Evolutionary conservation across 2,888 invertebrate genomes (phyloP), one percentile per base, ranked within the genome.

Genomic region (Patella ulyssiponensis): DNA sequence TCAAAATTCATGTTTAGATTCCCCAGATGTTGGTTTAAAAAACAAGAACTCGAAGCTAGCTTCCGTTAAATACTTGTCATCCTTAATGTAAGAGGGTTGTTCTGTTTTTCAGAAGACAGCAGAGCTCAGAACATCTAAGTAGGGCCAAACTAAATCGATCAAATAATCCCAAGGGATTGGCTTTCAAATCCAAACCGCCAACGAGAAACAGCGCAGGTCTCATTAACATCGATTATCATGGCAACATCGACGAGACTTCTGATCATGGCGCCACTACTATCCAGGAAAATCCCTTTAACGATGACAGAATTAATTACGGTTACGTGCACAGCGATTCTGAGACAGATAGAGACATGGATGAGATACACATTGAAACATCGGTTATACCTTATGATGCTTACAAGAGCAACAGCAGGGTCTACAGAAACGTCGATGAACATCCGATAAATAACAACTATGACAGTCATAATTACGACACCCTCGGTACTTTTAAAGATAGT

Each of bases 311-410:
- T 11, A 83, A 82, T 71, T 78, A 82, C 56, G 84, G 83, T 4
- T 86, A 84, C 79, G 74, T 83, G 20, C 81, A 80, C 64, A 82
- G 81, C 71, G 83, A 82, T 80, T 84, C 86, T 17, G 81, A 84
- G 76, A 82, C 81, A 77, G 82, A 83, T 71, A 71, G 83, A 69
- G 84, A 83, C 58, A 73, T 83, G 52, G 77, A 81, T 69, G 86
- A 86, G 76, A 85, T 86, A 27, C 83, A 86, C 69, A 78, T 86
- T 54, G 85, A 85, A 71, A 86, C 86, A 52, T 85, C 86, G 2
- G 85, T 86, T 3, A 82, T 85, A 44, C 86, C 86, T 3, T 86
- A 86, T 76, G 81, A 81, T 44, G 56, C 56, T 17, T 73, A 73
- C 73, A 33, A 69, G 17, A 44, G 23, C 14, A 71, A 71, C 20